Conservation (phyloP, 2,797 vertebrate genomes). For the Channa striata region DNA sequence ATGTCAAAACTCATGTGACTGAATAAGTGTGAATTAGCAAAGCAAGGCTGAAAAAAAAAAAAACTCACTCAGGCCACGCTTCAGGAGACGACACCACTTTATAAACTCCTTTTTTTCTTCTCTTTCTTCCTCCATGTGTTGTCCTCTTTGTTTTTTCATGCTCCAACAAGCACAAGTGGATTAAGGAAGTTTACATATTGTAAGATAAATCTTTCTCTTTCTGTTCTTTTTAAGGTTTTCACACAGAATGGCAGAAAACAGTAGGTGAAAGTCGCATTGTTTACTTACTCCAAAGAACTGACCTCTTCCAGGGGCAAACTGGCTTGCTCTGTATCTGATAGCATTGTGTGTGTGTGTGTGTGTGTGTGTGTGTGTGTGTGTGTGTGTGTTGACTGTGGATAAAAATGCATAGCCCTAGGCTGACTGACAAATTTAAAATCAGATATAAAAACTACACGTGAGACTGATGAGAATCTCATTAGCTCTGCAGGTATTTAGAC, state of each 20-base stretch:
- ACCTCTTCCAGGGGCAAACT: conserved; percentile 15
- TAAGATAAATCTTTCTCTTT: not conserved
- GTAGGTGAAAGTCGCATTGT: conserved; percentile 13
- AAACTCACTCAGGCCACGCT: not conserved
- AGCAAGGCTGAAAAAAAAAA: not conserved
- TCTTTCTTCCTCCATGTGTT: not conserved
- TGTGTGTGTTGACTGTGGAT: conserved; percentile 41
- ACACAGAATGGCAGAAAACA: not conserved
- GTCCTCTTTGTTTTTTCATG: conserved; percentile 1
- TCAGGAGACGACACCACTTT: too few relatives aligned
- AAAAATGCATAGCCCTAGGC: conserved; percentile 33
- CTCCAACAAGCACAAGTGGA: not conserved
- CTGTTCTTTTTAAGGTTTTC: not conserved
- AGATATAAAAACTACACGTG: too few relatives aligned
- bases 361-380: not conserved
- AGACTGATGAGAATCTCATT: too few relatives aligned
- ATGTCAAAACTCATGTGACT: conserved; percentile 37
- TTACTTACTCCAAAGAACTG: conserved; percentile 16
- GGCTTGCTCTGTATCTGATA: conserved; percentile 38
- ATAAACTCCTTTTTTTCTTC: not conserved
- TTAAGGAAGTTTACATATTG: not conserved
- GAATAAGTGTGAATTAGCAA: conserved; percentile 18
- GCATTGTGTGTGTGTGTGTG: conserved; percentile 32
- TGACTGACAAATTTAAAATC: conserved; percentile 21
- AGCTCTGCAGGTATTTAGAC: too few relatives aligned